phyloP scores from a whole-genome alignment of 2,113 vertebrate species.

The Pipra filicauda region DNA sequence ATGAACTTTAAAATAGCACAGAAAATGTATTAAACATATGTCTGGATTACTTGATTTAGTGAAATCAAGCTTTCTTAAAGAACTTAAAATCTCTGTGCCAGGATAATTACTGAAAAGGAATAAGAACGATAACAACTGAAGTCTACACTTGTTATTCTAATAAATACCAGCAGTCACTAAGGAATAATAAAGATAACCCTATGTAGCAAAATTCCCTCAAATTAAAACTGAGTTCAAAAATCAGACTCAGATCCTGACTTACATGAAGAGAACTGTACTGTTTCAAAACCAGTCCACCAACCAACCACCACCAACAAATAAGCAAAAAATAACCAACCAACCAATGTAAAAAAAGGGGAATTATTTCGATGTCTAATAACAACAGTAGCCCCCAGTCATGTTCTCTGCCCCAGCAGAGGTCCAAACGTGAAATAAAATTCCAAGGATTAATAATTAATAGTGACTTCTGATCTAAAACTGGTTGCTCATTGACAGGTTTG shows the following conservation, averaged over 20 bases:
- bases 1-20: not conserved
- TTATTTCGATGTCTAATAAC: accelerated
- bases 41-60: not conserved
- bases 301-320: not conserved
- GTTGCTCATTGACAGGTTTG: not conserved
- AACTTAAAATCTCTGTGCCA: not conserved
- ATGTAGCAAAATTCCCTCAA: not conserved
- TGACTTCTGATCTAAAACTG: not conserved
- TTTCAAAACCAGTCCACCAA: accelerated
- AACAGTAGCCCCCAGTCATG: not conserved
- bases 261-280: not conserved
- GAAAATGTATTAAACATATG: not conserved
- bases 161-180: not conserved
- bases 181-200: not conserved
- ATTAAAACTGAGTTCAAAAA: not conserved
- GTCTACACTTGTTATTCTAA: not conserved
- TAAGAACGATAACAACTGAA: not conserved
- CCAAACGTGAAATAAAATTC: not conserved
- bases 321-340: accelerated
- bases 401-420: not conserved
- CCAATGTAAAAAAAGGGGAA: not conserved
- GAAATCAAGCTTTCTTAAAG: not conserved
- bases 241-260: not conserved
- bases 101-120: not conserved
- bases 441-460: not conserved